Base-by-base conservation (phyloP, 2,113 vertebrate species). In the Phrynosoma blainvillii region DNA sequence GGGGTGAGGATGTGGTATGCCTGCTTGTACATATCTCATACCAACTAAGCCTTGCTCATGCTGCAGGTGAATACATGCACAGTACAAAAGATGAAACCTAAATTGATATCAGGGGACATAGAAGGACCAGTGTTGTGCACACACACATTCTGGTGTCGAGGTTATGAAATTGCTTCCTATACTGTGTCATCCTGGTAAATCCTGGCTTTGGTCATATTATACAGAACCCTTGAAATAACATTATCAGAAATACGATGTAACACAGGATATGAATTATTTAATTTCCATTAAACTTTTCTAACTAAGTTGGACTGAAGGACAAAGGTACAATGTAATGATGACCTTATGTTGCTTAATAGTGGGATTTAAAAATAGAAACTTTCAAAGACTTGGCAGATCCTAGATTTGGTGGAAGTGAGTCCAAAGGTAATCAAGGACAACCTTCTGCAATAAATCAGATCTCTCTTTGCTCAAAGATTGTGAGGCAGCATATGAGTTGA, bases 181-280 rank as follows among this genome's bases (percentile, higher is more conserved):
- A 36, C 75, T 32, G 36, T 47, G 11, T 32, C 21, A 59, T 27
- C 30, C 21, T 87, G 78, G 16, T 73, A 52, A 59, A 71, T 59
- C 54, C 81, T 74, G 23, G 8, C 1, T 82, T 82, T 40, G 71
- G 16, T 68, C 2, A 11, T 47, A 62, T 77, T 52, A 36, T 68
- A 52, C 25, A 52, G 18, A 77, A 25, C 23, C 47, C 5, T 84
- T 10, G 40, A 83, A 68, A 88, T 32, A 83, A 76, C 47, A 82
- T 16, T 5, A 76, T 40, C 36, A 73, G 56, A 82, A 75, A 59
- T 42, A 30, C 0, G 6, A 36, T 59, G 70, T 68, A 42, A 32
- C 20, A 36, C 10, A 36, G 23, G 1, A 32, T 54, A 84, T 84
- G 81, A 88, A 83, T 78, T 88, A 85, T 85, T 85, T 66, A 88